Evolutionary conservation across 2,113 vertebrate species (phyloP).

Genomic region (Perccottus glenii): DNA sequence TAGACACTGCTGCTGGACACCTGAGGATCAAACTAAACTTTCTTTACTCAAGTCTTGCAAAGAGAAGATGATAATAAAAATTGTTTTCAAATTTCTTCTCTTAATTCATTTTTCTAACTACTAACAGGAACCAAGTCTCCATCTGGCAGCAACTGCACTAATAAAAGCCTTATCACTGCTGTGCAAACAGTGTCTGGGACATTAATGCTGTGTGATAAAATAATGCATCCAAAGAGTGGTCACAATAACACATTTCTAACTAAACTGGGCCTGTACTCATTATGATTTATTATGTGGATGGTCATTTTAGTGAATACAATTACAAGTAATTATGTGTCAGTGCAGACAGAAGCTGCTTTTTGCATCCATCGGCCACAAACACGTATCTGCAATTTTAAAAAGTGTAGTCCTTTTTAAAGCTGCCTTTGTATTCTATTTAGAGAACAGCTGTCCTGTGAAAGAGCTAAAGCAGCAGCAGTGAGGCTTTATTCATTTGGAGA

Average conservation of each 20-base stretch:
- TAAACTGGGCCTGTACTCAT: background rate
- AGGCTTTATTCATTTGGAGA: too few relatives aligned
- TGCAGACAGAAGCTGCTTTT: background rate
- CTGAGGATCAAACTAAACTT: too few relatives aligned
- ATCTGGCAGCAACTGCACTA: slow-evolving; percentile 46
- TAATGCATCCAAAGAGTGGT: background rate
- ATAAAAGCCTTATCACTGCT: slow-evolving; percentile 67
- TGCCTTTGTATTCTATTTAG: too few relatives aligned
- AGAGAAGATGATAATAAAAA: slow-evolving; percentile 15
- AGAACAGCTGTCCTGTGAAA: too few relatives aligned
- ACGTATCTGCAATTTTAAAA: too few relatives aligned
- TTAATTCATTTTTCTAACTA: background rate
- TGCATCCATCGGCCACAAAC: too few relatives aligned
- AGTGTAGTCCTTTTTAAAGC: too few relatives aligned
- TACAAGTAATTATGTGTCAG: background rate
- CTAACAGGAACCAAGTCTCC: slow-evolving; percentile 27
- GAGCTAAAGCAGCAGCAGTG: too few relatives aligned
- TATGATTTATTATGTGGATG: background rate
- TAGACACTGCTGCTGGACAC: too few relatives aligned
- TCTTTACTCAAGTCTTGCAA: too few relatives aligned
- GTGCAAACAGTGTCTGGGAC: slow-evolving; percentile 55
- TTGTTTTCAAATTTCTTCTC: too few relatives aligned
- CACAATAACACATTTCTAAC: slow-evolving; percentile 3
- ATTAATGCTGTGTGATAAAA: slow-evolving; percentile 36
- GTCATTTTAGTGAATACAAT: background rate